phyloP scores from a whole-genome alignment of 2,113 vertebrate genomes.

The Notothenia rossii region DNA sequence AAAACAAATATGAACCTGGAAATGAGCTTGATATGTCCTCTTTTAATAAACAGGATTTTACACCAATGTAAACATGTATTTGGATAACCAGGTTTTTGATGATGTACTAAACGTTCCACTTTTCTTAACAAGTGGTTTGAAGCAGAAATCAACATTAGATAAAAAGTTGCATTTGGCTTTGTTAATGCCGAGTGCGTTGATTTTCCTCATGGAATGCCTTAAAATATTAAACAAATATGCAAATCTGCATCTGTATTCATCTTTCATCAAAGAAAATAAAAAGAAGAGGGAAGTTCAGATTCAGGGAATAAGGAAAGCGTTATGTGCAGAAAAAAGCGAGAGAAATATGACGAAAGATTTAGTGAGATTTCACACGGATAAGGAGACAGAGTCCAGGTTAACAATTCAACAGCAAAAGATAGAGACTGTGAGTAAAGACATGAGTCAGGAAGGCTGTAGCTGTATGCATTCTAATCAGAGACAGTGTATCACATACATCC shows the following conservation, averaged over 20 bases:
- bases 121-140: too few relatives aligned
- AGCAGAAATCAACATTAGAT: too few relatives aligned
- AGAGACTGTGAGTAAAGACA: too few relatives aligned
- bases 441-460: too few relatives aligned
- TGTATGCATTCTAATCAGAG: too few relatives aligned
- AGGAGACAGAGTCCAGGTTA: not conserved
- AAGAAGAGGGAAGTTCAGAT: not conserved
- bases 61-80: too few relatives aligned
- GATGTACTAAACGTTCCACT: too few relatives aligned
- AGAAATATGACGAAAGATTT: not conserved
- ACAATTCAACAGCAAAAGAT: not conserved
- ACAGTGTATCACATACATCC: too few relatives aligned
- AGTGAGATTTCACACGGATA: not conserved
- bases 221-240: constrained; percentile 5
- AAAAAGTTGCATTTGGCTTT: not conserved
- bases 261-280: not conserved
- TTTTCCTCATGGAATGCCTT: not conserved
- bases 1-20: too few relatives aligned
- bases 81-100: too few relatives aligned
- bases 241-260: constrained; percentile 6
- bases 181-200: not conserved
- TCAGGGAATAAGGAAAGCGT: not conserved
- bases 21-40: too few relatives aligned
- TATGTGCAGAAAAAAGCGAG: not conserved
- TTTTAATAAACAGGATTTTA: too few relatives aligned